phyloP scores from a whole-genome alignment of 2,888 invertebrate genomes.

The Alloscopus bannaensis region DNA sequence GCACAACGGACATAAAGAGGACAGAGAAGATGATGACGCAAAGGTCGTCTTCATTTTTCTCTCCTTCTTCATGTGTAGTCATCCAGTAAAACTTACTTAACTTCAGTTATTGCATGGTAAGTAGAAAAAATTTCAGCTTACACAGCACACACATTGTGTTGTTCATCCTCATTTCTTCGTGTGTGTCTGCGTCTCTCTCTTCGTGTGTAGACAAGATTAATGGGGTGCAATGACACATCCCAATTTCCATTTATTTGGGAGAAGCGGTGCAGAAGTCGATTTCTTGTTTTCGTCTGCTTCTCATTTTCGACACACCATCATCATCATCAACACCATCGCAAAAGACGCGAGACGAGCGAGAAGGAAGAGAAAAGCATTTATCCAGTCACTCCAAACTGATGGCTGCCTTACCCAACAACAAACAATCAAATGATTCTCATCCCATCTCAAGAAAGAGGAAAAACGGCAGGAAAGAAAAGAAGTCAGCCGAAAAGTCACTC shows the following conservation, averaged over 20 bases:
- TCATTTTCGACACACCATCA: background rate
- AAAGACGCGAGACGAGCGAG: background rate
- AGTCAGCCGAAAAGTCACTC: slow-evolving; percentile 18
- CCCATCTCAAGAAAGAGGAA: no score
- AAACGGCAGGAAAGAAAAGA: no score
- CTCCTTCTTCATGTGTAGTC: background rate
- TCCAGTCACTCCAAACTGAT: slow-evolving; percentile 6
- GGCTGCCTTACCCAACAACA: background rate
- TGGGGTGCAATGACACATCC: slow-evolving; percentile 57
- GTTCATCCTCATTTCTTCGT: background rate
- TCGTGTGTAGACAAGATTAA: slow-evolving; percentile 50
- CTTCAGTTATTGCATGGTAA: slow-evolving; percentile 21
- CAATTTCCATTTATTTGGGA: slow-evolving; percentile 54
- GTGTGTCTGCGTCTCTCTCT: background rate
- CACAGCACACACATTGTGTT: background rate
- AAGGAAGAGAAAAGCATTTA: background rate
- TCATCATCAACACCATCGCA: slow-evolving; percentile 13
- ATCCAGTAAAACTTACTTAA: slow-evolving; percentile 20
- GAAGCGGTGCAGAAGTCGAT: slow-evolving; percentile 46
- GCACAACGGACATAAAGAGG: background rate
- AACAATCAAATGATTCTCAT: no score
- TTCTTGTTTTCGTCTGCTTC: slow-evolving; percentile 4
- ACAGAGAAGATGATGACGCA: slow-evolving; percentile 7
- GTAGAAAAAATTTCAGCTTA: background rate
- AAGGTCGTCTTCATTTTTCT: slow-evolving; percentile 10